Base-by-base conservation (phyloP, 2,888 invertebrate species). In the Luperina nickerlii region DNA sequence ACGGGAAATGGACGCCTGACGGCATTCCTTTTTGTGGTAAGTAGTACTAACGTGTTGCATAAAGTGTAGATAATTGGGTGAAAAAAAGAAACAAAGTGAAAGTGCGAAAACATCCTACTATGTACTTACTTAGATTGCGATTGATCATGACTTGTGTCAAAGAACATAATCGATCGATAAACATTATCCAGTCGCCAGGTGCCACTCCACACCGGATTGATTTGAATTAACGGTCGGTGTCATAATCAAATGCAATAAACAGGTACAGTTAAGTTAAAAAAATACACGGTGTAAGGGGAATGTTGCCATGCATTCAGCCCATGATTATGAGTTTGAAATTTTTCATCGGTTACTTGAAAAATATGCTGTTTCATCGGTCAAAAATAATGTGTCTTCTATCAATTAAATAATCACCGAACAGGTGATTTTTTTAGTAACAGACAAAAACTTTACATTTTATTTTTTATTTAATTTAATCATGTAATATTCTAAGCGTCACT, bases 21-120 rank as follows among this genome's bases (percentile, higher is more conserved):
- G 99, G 99, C 79, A 98, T 99, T 90, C 99, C 99, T 11, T 99
- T 99, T 95, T 99, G 99, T 95, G 99, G 99, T 99, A 94, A 98
- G 98, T 98, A 18, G 7, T 63, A 27, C 32, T 13, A 18, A 42
- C 2, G 6, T 76, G 20, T 42, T 42, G 2, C 20, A 27, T n/a
- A 20, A n/a, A 11, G 1, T 38, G 18, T 27, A 11, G 9, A 18
- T 63, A 18, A 27, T 18, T 9, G 27, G 13, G 20, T 27, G 13
- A 8, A 27, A 62, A 62, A 27, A 62, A 27, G n/a, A 60, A 60
- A 15, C n/a, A n/a, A 62, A 27, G 6, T 15, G 15, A 62, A 27
- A 62, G 15, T 11, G 11, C 13, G n/a, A 57, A 57, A 24, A 57
- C 9, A 9, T 24, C 9, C 24, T 57, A 9, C 24, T 57, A 11